These are phyloP conservation scores for Listrodromus nycthemerus DNA, from an alignment of 2,888 invertebrate species.

Conservation along the genomic window DNA sequence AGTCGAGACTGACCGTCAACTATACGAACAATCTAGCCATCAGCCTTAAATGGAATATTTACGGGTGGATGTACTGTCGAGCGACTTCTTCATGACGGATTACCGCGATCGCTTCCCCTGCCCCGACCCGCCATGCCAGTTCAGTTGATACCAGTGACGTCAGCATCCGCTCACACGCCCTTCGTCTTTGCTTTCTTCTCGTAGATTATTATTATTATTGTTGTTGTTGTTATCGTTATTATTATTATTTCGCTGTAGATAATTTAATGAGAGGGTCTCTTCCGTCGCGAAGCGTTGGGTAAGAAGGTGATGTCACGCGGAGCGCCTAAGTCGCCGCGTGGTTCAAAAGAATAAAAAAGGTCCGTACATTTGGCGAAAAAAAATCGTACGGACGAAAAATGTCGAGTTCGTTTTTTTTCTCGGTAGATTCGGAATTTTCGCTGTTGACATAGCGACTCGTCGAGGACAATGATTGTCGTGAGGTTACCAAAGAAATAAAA, in stretches of 20 bases:
- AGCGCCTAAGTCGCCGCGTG: not conserved
- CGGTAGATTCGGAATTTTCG: not conserved
- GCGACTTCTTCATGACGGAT: conserved; percentile 65
- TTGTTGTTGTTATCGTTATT: not conserved
- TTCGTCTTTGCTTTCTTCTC: conserved; percentile 53
- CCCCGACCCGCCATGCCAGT: conserved; percentile 23
- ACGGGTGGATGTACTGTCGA: conserved; percentile 68
- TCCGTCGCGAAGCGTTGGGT: not conserved
- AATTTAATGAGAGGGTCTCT: conserved; percentile 3
- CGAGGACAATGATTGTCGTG: not conserved
- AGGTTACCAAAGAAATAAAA: not conserved
- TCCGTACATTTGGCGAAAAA: not conserved
- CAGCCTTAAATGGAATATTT: conserved; percentile 79
- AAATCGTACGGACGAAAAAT: too few species aligned
- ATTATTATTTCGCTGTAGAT: conserved; percentile 10
- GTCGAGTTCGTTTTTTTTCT: not conserved
- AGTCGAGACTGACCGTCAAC: conserved; percentile 73
- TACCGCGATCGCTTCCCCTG: conserved; percentile 40
- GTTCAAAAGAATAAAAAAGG: not conserved
- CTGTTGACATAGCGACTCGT: too few species aligned
- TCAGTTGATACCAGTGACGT: conserved; percentile 55
- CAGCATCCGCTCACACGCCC: conserved; percentile 65
- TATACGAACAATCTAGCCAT: conserved; percentile 77
- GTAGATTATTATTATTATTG: conserved; percentile 2
- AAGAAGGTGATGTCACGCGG: conserved; percentile 6